Evolutionary conservation across 2,797 vertebrate genomes (phyloP).

Genomic region (Vespertilio murinus): DNA sequence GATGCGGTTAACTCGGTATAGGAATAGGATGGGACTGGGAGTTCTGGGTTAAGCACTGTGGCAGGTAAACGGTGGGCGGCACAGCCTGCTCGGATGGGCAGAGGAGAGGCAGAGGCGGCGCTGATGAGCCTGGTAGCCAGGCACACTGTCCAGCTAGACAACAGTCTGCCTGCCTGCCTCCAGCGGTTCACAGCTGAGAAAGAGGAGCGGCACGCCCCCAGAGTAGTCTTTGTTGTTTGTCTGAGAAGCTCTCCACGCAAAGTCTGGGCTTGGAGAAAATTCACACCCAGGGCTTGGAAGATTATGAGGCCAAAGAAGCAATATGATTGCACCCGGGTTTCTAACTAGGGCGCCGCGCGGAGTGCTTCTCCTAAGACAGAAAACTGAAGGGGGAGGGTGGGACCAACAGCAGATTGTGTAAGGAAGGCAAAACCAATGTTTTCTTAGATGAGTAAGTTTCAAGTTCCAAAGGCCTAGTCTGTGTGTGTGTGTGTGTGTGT

Average conservation of each 20-base stretch:
- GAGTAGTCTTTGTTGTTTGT: background rate
- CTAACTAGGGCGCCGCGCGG: background rate
- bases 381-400: background rate
- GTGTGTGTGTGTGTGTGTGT: background rate
- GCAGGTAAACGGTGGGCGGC: too few species aligned
- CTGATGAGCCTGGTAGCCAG: background rate
- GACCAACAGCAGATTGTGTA: background rate
- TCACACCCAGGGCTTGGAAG: background rate
- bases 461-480: background rate
- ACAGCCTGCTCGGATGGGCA: background rate
- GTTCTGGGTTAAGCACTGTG: background rate
- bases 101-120: too few species aligned
- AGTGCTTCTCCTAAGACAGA: background rate
- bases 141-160: background rate
- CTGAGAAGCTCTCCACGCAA: background rate
- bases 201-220: background rate
- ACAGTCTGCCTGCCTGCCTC: background rate
- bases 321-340: background rate
- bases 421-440: background rate
- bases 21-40: background rate
- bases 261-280: constrained; percentile 15
- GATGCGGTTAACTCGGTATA: background rate
- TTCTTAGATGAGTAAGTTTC: background rate
- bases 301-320: background rate
- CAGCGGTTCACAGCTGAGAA: background rate